Conservation (phyloP, 2,113 vertebrate species). For the Leuciscus idus region DNA sequence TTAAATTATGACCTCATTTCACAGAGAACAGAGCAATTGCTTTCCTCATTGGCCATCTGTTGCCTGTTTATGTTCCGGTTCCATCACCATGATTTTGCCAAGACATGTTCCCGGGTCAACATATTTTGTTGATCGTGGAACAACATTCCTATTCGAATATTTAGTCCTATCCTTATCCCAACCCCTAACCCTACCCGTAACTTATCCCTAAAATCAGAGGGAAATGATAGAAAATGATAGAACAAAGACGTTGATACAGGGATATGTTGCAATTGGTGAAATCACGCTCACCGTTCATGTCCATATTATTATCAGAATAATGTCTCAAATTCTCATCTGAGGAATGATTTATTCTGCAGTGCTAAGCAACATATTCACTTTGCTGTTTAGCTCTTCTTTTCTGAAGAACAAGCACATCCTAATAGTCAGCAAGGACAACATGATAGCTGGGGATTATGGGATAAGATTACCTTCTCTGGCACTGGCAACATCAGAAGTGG, state of each 20-base stretch:
- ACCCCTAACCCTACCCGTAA: no score
- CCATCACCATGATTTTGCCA: no score
- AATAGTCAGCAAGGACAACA: no score
- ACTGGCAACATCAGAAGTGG: constrained; percentile 40
- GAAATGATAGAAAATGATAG: no score
- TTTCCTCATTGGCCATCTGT: background rate
- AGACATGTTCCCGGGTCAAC: no score
- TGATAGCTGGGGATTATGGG: constrained; percentile 31
- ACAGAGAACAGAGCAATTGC: constrained; percentile 20
- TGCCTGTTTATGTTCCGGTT: background rate
- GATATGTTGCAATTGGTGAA: no score
- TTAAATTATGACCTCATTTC: constrained; percentile 15
- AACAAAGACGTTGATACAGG: no score
- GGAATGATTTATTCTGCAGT: background rate
- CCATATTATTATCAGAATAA: background rate
- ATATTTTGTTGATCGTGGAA: no score
- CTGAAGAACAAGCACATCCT: constrained; percentile 4
- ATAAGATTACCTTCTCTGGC: constrained; percentile 22
- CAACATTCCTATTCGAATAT: no score
- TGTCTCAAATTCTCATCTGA: background rate
- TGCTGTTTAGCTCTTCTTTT: background rate
- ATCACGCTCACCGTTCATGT: background rate
- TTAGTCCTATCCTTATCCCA: no score
- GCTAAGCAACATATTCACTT: background rate
- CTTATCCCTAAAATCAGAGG: no score